These are phyloP conservation scores for Drosophila antonietae DNA, from an alignment of 2,888 invertebrate species.

Conservation along the genomic window DNA sequence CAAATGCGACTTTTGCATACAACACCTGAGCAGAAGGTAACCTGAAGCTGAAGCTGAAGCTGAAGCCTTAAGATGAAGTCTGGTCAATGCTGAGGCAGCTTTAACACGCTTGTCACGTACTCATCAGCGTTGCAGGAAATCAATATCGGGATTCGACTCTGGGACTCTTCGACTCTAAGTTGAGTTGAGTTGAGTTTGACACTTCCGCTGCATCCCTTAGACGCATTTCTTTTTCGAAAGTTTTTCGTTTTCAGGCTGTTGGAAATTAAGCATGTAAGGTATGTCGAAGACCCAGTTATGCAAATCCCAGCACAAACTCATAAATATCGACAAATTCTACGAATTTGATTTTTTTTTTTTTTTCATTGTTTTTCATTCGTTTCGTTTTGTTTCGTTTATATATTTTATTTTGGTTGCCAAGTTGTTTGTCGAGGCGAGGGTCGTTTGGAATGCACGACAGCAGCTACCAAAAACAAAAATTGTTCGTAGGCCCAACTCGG, in stretches of 20 bases:
- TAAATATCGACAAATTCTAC: conserved; percentile 78
- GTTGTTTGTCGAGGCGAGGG: conserved; percentile 35
- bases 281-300: conserved; percentile 83
- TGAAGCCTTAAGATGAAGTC: conserved; percentile 7
- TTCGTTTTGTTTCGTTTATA: background rate
- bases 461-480: conserved; percentile 64
- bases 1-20: conserved; percentile 73
- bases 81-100: conserved; percentile 16
- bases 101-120: conserved; percentile 62
- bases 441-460: conserved; percentile 69
- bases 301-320: conserved; percentile 75
- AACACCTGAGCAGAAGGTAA: conserved; percentile 32
- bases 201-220: conserved; percentile 70
- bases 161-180: background rate
- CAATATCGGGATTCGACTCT: conserved; percentile 69
- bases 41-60: background rate
- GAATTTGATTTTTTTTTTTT: conserved; percentile 43
- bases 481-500: conserved; percentile 51
- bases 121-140: conserved; percentile 73
- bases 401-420: conserved; percentile 13
- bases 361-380: background rate
- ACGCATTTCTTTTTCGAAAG: conserved; percentile 59
- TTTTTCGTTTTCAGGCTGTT: conserved; percentile 39
- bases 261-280: conserved; percentile 72
- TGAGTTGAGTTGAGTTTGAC: conserved; percentile 2